Evolutionary conservation across 2,888 invertebrate genomes (phyloP).

Genomic region (Trachelus tabidus): DNA sequence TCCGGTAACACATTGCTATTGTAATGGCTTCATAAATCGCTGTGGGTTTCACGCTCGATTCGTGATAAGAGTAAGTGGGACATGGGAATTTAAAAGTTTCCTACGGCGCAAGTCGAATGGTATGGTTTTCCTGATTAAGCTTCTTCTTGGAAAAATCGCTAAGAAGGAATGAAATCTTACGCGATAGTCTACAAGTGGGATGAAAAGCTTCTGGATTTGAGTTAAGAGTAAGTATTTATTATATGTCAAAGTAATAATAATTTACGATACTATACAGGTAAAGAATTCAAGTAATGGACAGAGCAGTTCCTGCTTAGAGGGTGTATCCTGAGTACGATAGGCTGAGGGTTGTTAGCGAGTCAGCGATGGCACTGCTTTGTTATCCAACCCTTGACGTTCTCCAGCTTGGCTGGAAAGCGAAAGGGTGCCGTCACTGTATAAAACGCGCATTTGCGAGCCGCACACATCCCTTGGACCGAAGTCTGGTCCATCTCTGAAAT

Average conservation of each 20-base stretch:
- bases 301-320: neutral
- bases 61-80: neutral
- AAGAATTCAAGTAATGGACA: neutral
- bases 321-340: constrained; percentile 27
- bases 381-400: constrained; percentile 36
- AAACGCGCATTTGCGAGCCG: constrained; percentile 54
- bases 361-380: constrained; percentile 58
- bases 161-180: neutral
- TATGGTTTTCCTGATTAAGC: neutral
- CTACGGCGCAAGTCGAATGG: neutral
- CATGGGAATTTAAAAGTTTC: neutral
- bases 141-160: neutral
- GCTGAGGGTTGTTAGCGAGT: constrained; percentile 57
- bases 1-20: neutral
- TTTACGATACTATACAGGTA: neutral
- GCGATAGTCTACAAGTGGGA: neutral
- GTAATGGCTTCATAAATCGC: neutral
- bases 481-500: constrained; percentile 49
- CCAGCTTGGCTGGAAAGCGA: constrained; percentile 44
- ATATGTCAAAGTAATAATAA: neutral
- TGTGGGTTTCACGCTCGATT: neutral
- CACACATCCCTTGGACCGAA: constrained; percentile 42
- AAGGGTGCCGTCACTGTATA: constrained; percentile 50
- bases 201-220: neutral
- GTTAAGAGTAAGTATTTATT: neutral